These are phyloP conservation scores for Drosophila sechellia DNA, from an alignment of 1,140 invertebrate genomes.

Conservation along the genomic window DNA sequence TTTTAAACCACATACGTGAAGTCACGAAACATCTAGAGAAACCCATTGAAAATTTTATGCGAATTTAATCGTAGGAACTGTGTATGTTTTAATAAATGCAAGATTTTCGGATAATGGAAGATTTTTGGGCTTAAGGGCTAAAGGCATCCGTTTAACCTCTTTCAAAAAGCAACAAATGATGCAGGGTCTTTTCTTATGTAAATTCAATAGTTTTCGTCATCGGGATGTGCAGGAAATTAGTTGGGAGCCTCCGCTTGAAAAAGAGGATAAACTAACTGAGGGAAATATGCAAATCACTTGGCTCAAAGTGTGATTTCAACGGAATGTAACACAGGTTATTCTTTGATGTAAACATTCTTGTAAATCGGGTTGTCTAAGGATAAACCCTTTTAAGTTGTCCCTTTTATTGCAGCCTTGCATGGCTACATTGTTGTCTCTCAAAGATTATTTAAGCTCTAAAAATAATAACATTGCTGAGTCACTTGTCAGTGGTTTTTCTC, in stretches of 20 bases:
- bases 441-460: slow-evolving; percentile 4
- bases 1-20: slow-evolving; percentile 11
- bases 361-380: background rate
- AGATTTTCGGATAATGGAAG: background rate
- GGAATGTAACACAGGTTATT: slow-evolving; percentile 6
- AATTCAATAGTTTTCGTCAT: slow-evolving; percentile 33
- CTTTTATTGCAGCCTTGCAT: no score
- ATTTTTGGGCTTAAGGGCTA: slow-evolving; percentile 27
- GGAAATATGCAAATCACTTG: slow-evolving; percentile 65
- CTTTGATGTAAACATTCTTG: background rate
- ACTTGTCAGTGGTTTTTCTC: slow-evolving; percentile 1
- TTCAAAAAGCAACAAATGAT: slow-evolving; percentile 30
- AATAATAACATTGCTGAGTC: slow-evolving; percentile 10
- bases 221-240: slow-evolving; percentile 29
- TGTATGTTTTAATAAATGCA: slow-evolving; percentile 52
- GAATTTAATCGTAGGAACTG: no score
- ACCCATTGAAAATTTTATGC: slow-evolving; percentile 71
- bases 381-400: slow-evolving; percentile 9
- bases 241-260: slow-evolving; percentile 15
- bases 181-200: slow-evolving; percentile 43
- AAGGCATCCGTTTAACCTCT: slow-evolving; percentile 34
- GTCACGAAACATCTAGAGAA: background rate
- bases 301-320: slow-evolving; percentile 23
- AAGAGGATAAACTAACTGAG: slow-evolving; percentile 18
- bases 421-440: background rate